Conservation (phyloP, 2,888 invertebrate species). For the Synergus umbraculus region DNA sequence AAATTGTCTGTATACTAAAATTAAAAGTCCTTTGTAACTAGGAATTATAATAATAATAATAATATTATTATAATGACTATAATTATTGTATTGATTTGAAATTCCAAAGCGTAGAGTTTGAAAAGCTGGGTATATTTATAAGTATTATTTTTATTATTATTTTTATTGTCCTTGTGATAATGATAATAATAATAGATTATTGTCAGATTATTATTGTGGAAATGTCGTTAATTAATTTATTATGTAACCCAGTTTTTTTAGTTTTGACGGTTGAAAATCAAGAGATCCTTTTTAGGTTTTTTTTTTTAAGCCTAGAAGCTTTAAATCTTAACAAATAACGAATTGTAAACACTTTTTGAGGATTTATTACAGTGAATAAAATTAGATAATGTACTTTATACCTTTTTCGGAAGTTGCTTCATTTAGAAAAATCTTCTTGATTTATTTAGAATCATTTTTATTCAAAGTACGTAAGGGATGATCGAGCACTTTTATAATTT, state of each 20-base stretch:
- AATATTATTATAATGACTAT: conserved; percentile 41
- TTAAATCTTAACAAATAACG: conserved; percentile 36
- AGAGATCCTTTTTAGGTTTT: conserved; percentile 9
- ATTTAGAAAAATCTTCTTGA: background rate
- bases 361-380: conserved; percentile 37
- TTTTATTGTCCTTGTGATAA: conserved; percentile 12
- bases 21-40: conserved; percentile 41
- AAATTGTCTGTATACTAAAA: conserved; percentile 41
- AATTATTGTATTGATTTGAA: conserved; percentile 38
- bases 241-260: conserved; percentile 25
- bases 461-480: background rate
- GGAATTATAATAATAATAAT: conserved; percentile 42
- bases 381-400: conserved; percentile 40
- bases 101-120: conserved; percentile 33
- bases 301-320: conserved; percentile 25
- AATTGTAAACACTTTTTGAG: conserved; percentile 40
- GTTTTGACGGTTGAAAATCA: conserved; percentile 22
- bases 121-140: conserved; percentile 29
- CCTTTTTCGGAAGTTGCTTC: conserved; percentile 5
- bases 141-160: conserved; percentile 27
- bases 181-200: conserved; percentile 24
- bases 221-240: conserved; percentile 24
- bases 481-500: no score
- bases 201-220: conserved; percentile 26
- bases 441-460: background rate